Base-by-base conservation (phyloP, 2,113 vertebrate species). In the Nesoenas mayeri region DNA sequence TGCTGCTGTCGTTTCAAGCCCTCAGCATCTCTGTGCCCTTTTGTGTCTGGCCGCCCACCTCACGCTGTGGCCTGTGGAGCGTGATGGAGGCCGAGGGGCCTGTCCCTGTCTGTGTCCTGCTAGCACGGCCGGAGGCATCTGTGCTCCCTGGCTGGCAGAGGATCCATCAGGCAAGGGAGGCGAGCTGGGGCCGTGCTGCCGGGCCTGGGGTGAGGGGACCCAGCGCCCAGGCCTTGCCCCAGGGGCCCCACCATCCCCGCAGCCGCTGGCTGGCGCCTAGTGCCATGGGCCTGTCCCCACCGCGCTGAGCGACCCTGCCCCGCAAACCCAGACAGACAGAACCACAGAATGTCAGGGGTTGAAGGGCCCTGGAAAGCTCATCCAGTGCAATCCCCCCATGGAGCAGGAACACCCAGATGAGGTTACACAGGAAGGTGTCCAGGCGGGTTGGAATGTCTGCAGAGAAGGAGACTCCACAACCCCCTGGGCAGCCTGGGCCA, bases 191-290 rank as follows among this genome's bases (percentile, higher is more conserved):
- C 58, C 0, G 0, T 12, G 44, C 62, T 32, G 64, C 77, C 6
- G 15, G 42, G 42, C 15, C 4, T 4, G 57, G 38, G 85, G 26
- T 0, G 0, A 36, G 40, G 54, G 40, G n/a, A 73, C 32, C 44
- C 0, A 1, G 57, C 54, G 56, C 51, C 28, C 29, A 3, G 0
- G 0, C 1, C 26, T 10, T 40, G 54, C n/a, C 67, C n/a, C 32
- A 12, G 69, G 66, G 24, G 2, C 17, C 4, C 12, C 5, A 1
- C 40, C 40, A 40, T 40, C 40, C 40, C 40, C 10, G 40, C 40
- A 40, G 40, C 40, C 11, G 13, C 40, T 40, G 40, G 12, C 40
- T 40, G 40, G 40, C 13, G 13, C 40, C 40, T 4, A 1, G 32
- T 3, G 1, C 34, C 34, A 0, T 1, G 0, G 15, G 51, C 79